Evolutionary conservation across 2,113 vertebrate species (phyloP), one percentile per base, ranked within the genome.

Genomic region (Nothocercus julius): DNA sequence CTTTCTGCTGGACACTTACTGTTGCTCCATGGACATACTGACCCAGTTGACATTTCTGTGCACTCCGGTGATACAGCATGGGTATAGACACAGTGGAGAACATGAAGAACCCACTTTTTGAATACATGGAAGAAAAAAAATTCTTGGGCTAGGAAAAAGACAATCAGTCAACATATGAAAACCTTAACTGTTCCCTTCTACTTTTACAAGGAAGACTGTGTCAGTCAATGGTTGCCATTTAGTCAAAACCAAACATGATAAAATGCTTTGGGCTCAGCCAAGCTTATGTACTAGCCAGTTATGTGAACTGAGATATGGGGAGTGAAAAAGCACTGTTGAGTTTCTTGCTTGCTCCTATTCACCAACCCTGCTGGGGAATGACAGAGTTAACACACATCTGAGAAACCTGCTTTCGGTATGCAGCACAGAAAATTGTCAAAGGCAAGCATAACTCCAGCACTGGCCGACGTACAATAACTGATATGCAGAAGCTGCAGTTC

Each of bases 161-260:
- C 36, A 85, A 72, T 19, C 1, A 0, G 19, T 85, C 27, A 63
- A 27, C 0, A 1, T 13, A 7, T 0, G 2, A 63, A 8, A 78
- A 44, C 28, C 27, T 91, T n/a, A 54, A 15, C 12, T 25, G 11
- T 58, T 68, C 8, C 21, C 16, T 54, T 5, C 5, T 10, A 8
- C 47, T 68, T 40, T 79, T 42, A 54, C 18, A 79, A 30, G 0
- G 8, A 86, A 63, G 45, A 34, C 7, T 1, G 3, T 69, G 54
- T 64, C 45, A 64, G 11, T 63, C 11, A 9, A 34, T 22, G 40
- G 11, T n/a, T 75, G 27, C 17, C 54, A 32, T 58, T 32, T 58
- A 58, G 54, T 30, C 45, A 83, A 10, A 34, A 8, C 72, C 21
- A 93, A 12, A 2, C 5, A 12, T 25, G n/a, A 81, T n/a, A 77